Base-by-base conservation (phyloP, 2,797 vertebrate species). In the Melanotaenia parkinsoni region DNA sequence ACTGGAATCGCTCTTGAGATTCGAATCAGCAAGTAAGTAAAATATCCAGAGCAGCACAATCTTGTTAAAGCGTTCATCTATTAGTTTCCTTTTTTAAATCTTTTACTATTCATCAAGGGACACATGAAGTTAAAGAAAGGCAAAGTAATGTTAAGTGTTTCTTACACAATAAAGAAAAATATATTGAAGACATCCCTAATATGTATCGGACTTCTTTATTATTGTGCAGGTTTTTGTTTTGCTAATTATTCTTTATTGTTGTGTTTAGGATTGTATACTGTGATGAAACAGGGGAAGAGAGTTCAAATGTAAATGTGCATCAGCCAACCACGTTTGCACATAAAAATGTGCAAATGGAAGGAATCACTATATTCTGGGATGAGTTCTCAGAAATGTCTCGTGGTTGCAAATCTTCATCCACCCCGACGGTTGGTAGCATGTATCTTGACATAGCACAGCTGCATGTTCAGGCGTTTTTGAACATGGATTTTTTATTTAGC, bases 1-100 rank as follows among this genome's bases (percentile, higher is more conserved):
- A 97, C 96, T 80, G 98, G 98, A 90, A 95, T 97, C 61, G 97
- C 97, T 20, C 95, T 99, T 82, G 97, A 99, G 93, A 94, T 99
- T 84, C 93, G 96, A 88, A 96, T 99, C 32, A 95, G 93, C 87
- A 97, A 96, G 98, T 99, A 94, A 93, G 95, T 88, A 61, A n/a
- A 24, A 28, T 43, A 10, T 43, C 38, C 51, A 14, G 24, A 28
- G 4, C 26, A 26, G 18, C 14, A 57, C 2, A 32, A 30, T 18
- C 1, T 30, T 18, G 5, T 32, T 28, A 32, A 20, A 57, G 3
- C 16, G 3, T 57, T 32, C 9, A 16, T 57, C 54, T 9, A 10
- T 18, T 16, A 4, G 30, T 18, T 57, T 57, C 16, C 13, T 54
- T 32, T 18, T 7, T 8, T 11, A 7, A 18, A 28, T 30, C 54